A percentile compares a stretch with the other conserved stretches of the same genome.
These are phyloP conservation scores for Enteromius afrohamiltoni DNA, from an alignment of 2,797 vertebrate species.

Conservation along the genomic window DNA sequence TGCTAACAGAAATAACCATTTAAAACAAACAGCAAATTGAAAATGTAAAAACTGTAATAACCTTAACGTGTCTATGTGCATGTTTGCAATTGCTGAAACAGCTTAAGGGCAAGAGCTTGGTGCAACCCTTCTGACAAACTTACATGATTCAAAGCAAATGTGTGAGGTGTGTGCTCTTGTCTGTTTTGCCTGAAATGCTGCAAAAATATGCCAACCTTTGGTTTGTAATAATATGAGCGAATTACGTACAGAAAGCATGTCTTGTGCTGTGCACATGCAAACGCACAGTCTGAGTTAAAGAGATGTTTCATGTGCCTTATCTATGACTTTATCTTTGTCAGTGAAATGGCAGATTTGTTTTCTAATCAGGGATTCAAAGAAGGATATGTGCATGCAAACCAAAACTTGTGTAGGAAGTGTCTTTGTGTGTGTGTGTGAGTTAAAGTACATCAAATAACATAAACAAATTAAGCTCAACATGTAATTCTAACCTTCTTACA, in stretches of 20 bases:
- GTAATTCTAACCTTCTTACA: conserved; percentile 9
- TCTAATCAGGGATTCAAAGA: conserved; percentile 15
- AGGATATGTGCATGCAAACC: conserved; percentile 30
- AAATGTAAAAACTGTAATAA: background rate
- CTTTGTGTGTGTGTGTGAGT: background rate
- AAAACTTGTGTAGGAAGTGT: background rate
- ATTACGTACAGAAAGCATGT: background rate
- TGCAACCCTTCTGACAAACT: conserved; percentile 2
- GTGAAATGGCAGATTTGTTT: conserved; percentile 32
- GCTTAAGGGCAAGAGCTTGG: background rate
- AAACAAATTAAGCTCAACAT: background rate
- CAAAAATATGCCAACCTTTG: background rate
- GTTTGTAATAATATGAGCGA: conserved; percentile 21
- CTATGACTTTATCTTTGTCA: background rate
- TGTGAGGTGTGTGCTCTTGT: background rate
- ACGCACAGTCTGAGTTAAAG: background rate
- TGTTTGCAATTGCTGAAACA: conserved; percentile 11
- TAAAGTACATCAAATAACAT: conserved; percentile 13
- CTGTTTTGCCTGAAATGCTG: conserved; percentile 9
- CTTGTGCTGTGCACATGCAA: background rate
- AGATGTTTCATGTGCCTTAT: background rate
- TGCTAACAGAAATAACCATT: background rate
- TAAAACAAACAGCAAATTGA: background rate
- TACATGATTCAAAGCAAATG: background rate
- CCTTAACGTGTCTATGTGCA: background rate